Evolutionary conservation across 2,797 vertebrate species (phyloP), one percentile per base, ranked within the genome.

Genomic region (Crypturellus tataupa): DNA sequence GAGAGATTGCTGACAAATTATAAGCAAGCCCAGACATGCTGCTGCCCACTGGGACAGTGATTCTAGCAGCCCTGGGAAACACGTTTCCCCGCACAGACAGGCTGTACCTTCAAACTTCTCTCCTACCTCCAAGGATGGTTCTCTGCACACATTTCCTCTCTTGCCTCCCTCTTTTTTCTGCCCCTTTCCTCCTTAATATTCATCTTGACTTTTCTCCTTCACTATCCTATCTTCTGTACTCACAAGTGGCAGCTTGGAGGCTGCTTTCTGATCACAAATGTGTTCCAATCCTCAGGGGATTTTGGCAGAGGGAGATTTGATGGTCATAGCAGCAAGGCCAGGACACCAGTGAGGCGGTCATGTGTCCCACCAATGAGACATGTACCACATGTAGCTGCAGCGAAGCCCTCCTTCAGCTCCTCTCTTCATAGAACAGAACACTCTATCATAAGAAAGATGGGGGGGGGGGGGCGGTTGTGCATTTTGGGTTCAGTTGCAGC

Each of bases 1-100:
- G 91, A 95, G 2, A 56, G 85, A 95, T 92, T 96, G 88, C 93
- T 95, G 84, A 93, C 80, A 95, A 95, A 97, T 96, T 95, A 89
- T 58, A 96, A 73, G 40, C 93, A 91, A 95, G 80, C 37, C 35
- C 70, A 93, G 81, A 93, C 78, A 56, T 42, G 90, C 62, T 83
- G 55, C 85, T 94, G 80, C 94, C 90, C 75, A 60, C 40, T 49
- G 86, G 65, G 84, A 83, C 63, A 93, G 70, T 65, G 68, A 90
- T 90, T 92, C 35, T 8, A 56, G 62, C 62, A 94, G 97, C 86
- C 89, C 67, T 73, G 67, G 85, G 92, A 95, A 96, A 95, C 72
- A 70, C 64, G 85, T 95, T 94, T 97, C 96, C 87, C 95, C 77
- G 21, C 93, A 80, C 92, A 80, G 77, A 63, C 94, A 87, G 80